Percentiles rank a stretch among this genome's conserved stretches.
These are phyloP conservation scores for Lerema accius DNA, from an alignment of 1,140 invertebrate genomes.

Conservation along the genomic window DNA sequence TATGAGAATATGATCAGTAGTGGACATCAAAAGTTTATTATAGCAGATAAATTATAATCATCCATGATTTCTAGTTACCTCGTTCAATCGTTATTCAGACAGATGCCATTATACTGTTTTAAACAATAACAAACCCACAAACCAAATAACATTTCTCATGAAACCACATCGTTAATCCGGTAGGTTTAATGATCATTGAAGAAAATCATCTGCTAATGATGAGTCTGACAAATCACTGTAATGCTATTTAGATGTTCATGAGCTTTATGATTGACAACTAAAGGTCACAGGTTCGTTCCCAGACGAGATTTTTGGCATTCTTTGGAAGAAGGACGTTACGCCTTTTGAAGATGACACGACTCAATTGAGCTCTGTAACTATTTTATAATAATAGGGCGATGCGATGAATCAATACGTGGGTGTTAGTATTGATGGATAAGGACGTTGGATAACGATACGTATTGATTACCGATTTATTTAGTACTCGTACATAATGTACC, in stretches of 20 bases:
- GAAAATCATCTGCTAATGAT: slow-evolving; percentile 9
- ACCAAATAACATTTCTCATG: neutral
- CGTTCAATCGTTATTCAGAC: no score
- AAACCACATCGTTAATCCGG: neutral
- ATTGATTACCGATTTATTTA: neutral
- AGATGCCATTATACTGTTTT: no score
- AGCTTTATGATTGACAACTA: slow-evolving; percentile 25
- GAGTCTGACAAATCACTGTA: neutral
- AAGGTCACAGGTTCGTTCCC: slow-evolving; percentile 35
- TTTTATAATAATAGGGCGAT: slow-evolving; percentile 20
- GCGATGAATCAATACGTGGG: neutral
- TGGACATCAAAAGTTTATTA: no score
- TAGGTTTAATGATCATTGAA: slow-evolving; percentile 5
- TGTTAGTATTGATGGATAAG: neutral
- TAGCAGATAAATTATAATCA: no score
- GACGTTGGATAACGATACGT: neutral
- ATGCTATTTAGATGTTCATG: slow-evolving; percentile 21
- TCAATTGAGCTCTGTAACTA: slow-evolving; percentile 27
- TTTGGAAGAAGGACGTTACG: slow-evolving; percentile 18
- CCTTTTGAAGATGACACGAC: slow-evolving; percentile 12
- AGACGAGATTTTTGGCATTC: slow-evolving; percentile 34
- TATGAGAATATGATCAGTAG: no score
- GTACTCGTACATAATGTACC: no score
- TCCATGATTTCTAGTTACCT: no score
- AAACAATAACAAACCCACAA: neutral